These are phyloP conservation scores for Oreohelix idahoensis DNA, from an alignment of 1,140 invertebrate genomes.

Conservation along the genomic window DNA sequence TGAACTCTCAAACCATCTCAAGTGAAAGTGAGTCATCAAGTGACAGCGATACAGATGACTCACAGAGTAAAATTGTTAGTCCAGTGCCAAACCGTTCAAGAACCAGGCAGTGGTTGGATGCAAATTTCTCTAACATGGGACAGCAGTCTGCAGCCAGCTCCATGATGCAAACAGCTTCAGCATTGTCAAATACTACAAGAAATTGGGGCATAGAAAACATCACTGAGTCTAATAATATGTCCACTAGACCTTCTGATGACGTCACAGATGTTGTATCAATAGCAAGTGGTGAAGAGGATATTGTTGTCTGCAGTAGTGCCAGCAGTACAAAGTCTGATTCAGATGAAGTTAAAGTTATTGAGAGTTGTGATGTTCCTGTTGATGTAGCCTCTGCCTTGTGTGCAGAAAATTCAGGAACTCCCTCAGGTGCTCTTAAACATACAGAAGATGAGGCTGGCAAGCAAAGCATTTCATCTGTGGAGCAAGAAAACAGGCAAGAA, in stretches of 20 bases:
- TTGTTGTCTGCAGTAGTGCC: conserved; percentile 28
- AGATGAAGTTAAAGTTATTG: not conserved
- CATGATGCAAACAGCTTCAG: not conserved
- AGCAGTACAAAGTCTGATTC: conserved; percentile 25
- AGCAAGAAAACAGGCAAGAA: not conserved
- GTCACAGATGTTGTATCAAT: conserved; percentile 27
- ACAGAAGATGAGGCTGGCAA: not conserved
- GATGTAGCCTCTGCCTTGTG: not conserved
- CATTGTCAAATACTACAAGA: not conserved
- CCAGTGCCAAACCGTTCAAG: not conserved
- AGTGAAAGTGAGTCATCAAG: conserved; percentile 36
- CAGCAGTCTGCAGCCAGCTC: not conserved
- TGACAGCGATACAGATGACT: conserved; percentile 25
- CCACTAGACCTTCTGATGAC: not conserved
- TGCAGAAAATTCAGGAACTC: not conserved
- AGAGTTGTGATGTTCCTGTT: not conserved
- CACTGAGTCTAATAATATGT: not conserved
- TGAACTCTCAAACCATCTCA: conserved; percentile 15
- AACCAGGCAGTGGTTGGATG: conserved; percentile 36
- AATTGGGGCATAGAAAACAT: not conserved
- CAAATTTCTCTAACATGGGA: conserved; percentile 16
- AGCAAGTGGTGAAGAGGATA: conserved; percentile 38
- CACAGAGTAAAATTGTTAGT: not conserved
- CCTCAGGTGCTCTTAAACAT: not conserved
- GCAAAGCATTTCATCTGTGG: not conserved